A percentile compares a stretch with the other conserved stretches of the same genome.
Conservation (phyloP, 2,797 vertebrate species). For the Hybognathus amarus region DNA sequence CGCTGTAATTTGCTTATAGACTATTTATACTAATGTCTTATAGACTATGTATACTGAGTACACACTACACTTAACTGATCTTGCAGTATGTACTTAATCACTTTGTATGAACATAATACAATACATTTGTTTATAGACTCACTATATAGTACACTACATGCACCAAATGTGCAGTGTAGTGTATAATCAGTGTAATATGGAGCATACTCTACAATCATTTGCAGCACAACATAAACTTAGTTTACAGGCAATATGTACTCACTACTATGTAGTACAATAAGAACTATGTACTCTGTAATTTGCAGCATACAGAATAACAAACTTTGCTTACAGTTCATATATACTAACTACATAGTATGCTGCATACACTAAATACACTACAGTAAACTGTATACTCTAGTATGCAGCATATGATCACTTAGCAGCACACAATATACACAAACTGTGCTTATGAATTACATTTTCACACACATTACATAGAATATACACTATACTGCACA, state of each 20-base stretch:
- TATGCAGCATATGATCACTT: no score
- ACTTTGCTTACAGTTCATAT: not conserved
- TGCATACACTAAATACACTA: not conserved
- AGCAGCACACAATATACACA: no score
- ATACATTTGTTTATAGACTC: not conserved
- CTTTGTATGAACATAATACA: not conserved
- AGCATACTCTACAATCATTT: no score
- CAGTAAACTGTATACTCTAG: not conserved
- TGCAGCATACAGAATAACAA: not conserved
- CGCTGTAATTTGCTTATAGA: no score
- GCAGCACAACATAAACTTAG: not conserved
- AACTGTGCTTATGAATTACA: no score
- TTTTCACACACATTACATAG: no score
- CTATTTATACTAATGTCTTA: no score
- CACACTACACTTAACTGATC: not conserved
- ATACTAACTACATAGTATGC: not conserved
- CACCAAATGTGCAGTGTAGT: not conserved
- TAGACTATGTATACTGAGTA: no score
- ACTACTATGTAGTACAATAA: not conserved
- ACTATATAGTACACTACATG: not conserved
- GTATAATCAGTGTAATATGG: not conserved
- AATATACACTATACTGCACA: no score
- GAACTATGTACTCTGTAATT: not conserved
- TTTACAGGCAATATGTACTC: not conserved
- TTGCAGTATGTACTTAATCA: not conserved